Base-by-base conservation (phyloP, 2,113 vertebrate genomes). In the Brachypodius melanocephalos region DNA sequence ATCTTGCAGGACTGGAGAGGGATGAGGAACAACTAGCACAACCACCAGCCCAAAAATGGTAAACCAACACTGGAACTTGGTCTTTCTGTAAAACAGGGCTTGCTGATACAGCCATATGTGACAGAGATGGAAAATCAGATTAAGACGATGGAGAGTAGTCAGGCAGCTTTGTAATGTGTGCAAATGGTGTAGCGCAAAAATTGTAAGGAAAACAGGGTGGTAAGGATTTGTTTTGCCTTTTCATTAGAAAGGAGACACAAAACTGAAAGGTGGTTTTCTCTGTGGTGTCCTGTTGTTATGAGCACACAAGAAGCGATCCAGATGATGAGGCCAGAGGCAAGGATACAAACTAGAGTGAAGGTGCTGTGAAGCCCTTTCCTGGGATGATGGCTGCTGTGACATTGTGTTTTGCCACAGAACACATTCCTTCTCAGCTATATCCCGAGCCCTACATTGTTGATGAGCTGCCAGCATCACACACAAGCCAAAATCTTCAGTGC, bases 141-240 rank as follows among this genome's bases (percentile, higher is more conserved):
- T 58, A 66, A 89, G 40, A 22, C 5, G 22, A 48, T 34, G 54
- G 67, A 66, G 55, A 77, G 19, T 42, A 46, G 54, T 73, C 29
- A 80, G 34, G 34, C 22, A 77, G 38, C 0, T 0, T 6, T 19
- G 2, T 20, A 48, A 32, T 20, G 14, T 29, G 25, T n/a, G 46
- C 14, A 36, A 72, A 61, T 6, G 28, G 31, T 29, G 85, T 66
- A 55, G 34, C 36, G 61, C 17, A 90, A 86, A 67, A 76, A 26
- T 5, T 15, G 5, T 38, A 59, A 67, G 46, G 46, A 84, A 77
- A 84, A 67, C 18, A 36, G 0, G 0, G 6, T 45, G 40, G 38
- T 88, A 46, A 71, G 16, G 55, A 38, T 54, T 84, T 73, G 18
- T 28, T 49, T 80, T 62, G 7, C 10, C 14, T 82, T 92, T 81